Evolutionary conservation across 2,113 vertebrate species (phyloP).

Genomic region (Bothrops jararaca): DNA sequence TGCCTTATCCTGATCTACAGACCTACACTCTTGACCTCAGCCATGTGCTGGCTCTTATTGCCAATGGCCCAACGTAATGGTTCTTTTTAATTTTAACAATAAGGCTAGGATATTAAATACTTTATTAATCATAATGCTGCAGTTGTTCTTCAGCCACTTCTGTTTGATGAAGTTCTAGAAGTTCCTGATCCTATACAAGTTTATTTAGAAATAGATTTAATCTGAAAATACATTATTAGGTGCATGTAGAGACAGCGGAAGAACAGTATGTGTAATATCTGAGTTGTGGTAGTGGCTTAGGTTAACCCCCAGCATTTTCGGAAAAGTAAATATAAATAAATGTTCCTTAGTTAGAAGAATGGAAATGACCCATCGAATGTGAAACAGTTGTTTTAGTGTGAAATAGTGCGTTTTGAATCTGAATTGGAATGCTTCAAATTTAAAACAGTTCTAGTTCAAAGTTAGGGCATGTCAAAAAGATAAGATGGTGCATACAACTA

Average conservation of each 20-base stretch:
- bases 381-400: not conserved
- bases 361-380: not conserved
- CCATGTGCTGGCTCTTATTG: slow-evolving; percentile 90
- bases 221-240: not conserved
- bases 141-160: not conserved
- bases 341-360: not conserved
- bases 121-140: not conserved
- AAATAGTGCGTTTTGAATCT: not conserved
- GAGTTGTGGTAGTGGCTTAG: not conserved
- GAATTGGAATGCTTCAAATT: not conserved
- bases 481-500: not conserved
- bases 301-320: not conserved
- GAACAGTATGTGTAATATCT: not conserved
- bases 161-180: not conserved
- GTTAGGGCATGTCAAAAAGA: not conserved
- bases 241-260: not conserved
- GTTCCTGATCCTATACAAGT: not conserved
- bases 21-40: slow-evolving; percentile 93
- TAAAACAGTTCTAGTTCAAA: not conserved
- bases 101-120: not conserved
- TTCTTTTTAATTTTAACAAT: slow-evolving; percentile 28
- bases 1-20: slow-evolving; percentile 93
- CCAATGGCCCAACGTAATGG: slow-evolving; percentile 90
- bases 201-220: not conserved
- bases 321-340: not conserved